Evolutionary conservation across 2,888 invertebrate species (phyloP).

Genomic region (Apomyelois bistriatella): DNA sequence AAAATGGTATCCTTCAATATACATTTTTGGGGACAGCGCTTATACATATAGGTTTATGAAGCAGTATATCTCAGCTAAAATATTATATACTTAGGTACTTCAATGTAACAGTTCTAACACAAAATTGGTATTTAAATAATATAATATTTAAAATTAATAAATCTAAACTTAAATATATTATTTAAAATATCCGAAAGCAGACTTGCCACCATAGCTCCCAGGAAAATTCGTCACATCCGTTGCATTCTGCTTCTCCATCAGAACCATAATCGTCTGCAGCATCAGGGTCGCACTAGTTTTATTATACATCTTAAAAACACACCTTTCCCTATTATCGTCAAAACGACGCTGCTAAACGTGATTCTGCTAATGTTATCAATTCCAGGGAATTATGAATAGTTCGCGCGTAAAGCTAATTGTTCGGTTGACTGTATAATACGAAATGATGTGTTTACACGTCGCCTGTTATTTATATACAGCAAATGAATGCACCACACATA

Average conservation of each 20-base stretch:
- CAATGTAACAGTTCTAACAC: too few species aligned
- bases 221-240: slow-evolving; percentile 63
- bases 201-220: slow-evolving; percentile 58
- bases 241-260: slow-evolving; percentile 73
- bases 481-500: slow-evolving; percentile 48
- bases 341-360: slow-evolving; percentile 15
- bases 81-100: too few species aligned
- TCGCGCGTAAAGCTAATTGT: slow-evolving; percentile 35
- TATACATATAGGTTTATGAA: too few species aligned
- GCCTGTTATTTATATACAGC: slow-evolving; percentile 57
- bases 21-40: too few species aligned
- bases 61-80: too few species aligned
- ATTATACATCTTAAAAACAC: slow-evolving; percentile 55
- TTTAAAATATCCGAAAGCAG: slow-evolving; percentile 19
- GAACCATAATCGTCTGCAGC: slow-evolving; percentile 74
- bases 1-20: too few species aligned
- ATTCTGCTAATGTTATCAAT: slow-evolving; percentile 27
- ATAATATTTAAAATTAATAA: background rate
- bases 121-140: too few species aligned
- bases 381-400: slow-evolving; percentile 36
- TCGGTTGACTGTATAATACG: slow-evolving; percentile 39
- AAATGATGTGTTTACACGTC: slow-evolving; percentile 47
- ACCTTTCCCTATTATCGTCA: slow-evolving; percentile 14
- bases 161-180: slow-evolving; percentile 7
- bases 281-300: slow-evolving; percentile 71